Conservation (phyloP, 2,113 vertebrate species). For the Nothocercus nigrocapillus region DNA sequence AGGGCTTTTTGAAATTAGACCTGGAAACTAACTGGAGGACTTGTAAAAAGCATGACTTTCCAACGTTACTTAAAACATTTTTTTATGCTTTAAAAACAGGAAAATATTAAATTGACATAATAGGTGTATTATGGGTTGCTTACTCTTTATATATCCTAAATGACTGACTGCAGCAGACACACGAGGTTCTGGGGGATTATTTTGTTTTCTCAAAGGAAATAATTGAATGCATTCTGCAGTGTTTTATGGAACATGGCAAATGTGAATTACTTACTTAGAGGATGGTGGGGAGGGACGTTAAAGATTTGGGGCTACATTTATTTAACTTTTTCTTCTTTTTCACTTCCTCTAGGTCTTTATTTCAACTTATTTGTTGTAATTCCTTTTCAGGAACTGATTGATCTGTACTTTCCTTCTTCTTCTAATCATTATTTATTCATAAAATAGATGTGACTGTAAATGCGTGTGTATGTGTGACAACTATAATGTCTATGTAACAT, state of each 20-base stretch:
- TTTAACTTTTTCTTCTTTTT: background rate
- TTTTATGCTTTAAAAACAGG: background rate
- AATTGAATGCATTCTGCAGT: background rate
- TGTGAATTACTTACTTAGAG: background rate
- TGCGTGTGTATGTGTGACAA: background rate
- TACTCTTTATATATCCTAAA: background rate
- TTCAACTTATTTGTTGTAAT: background rate
- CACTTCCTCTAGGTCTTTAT: background rate
- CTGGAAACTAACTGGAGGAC: background rate
- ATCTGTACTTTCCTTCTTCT: background rate
- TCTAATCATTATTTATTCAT: background rate
- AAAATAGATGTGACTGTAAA: background rate
- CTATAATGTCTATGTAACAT: background rate
- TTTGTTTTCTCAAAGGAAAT: background rate
- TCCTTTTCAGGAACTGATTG: background rate
- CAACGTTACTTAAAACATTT: background rate
- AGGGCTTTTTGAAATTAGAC: background rate
- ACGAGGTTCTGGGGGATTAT: no score
- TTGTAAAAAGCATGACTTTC: background rate
- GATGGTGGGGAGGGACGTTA: fast-evolving
- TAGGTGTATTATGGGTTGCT: background rate
- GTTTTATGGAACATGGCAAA: background rate
- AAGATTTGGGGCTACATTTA: background rate
- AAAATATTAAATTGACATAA: background rate
- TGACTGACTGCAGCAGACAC: background rate